A percentile compares a stretch with the other conserved stretches of the same genome.
Conservation (phyloP, 2,888 invertebrate species). For the Acronicta aceris region DNA sequence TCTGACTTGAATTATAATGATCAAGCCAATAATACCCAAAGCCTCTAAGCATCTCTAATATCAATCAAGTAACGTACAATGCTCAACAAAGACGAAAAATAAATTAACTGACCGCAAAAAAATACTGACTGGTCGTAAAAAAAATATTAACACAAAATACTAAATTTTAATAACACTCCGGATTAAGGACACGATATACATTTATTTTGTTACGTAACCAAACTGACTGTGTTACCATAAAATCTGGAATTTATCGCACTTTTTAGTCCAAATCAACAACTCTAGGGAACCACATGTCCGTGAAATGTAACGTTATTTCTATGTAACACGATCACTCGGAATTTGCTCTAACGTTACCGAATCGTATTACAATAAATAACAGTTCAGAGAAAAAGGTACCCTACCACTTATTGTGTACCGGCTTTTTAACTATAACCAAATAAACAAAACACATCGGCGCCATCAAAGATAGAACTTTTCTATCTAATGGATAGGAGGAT, state of each 20-base stretch:
- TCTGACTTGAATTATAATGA: no score
- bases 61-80: no score
- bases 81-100: no score
- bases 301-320: constrained; percentile 49
- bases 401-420: neutral
- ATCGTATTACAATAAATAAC: constrained; percentile 3
- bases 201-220: constrained; percentile 19
- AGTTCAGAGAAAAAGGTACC: neutral
- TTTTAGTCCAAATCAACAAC: constrained; percentile 36
- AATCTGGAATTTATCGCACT: constrained; percentile 37
- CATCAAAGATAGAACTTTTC: no score
- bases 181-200: constrained; percentile 1
- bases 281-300: constrained; percentile 41
- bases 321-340: constrained; percentile 39
- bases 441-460: no score
- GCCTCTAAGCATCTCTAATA: no score
- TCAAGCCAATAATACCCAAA: no score
- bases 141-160: neutral
- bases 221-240: constrained; percentile 32
- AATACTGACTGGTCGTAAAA: no score
- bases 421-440: no score
- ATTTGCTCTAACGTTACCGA: constrained; percentile 26
- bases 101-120: no score
- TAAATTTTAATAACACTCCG: constrained; percentile 3
- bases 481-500: no score